Conservation (phyloP, 2,888 invertebrate genomes). For the Thereva unica region DNA sequence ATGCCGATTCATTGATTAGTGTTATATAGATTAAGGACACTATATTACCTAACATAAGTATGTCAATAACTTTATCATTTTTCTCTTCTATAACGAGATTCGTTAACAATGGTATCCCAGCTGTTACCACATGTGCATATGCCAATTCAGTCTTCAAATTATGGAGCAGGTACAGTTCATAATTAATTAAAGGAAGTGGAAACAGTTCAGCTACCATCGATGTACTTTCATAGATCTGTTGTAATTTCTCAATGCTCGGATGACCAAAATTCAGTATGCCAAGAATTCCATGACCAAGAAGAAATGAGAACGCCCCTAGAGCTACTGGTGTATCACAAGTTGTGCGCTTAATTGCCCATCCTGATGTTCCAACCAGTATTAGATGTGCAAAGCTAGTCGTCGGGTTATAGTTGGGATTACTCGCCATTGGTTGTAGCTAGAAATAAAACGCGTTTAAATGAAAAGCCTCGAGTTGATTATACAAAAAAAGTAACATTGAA, state of each 20-base stretch:
- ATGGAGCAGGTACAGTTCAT: conserved; percentile 37
- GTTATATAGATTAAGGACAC: conserved; percentile 39
- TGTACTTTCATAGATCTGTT: conserved; percentile 33
- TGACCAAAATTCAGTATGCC: conserved; percentile 42
- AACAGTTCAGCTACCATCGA: conserved; percentile 40
- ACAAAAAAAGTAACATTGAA: too few relatives aligned
- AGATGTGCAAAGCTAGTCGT: conserved; percentile 43
- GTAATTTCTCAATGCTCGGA: conserved; percentile 7
- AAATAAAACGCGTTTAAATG: too few relatives aligned
- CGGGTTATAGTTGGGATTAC: conserved; percentile 17
- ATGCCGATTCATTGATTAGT: conserved; percentile 40
- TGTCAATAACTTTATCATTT: conserved; percentile 29
- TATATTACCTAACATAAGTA: conserved; percentile 39
- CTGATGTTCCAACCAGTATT: conserved; percentile 43
- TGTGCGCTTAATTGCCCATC: conserved; percentile 42
- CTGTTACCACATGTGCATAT: conserved; percentile 37
- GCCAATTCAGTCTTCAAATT: conserved; percentile 29
- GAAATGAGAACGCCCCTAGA: conserved; percentile 42
- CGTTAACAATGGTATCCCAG: conserved; percentile 36
- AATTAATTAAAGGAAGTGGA: conserved; percentile 41
- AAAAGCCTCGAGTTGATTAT: too few relatives aligned
- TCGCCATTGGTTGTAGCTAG: too few relatives aligned
- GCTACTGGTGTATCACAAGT: conserved; percentile 32
- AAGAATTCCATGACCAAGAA: conserved; percentile 43
- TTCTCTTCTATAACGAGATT: conserved; percentile 29